Conservation (phyloP, 2,113 vertebrate species). For the Strix uralensis region DNA sequence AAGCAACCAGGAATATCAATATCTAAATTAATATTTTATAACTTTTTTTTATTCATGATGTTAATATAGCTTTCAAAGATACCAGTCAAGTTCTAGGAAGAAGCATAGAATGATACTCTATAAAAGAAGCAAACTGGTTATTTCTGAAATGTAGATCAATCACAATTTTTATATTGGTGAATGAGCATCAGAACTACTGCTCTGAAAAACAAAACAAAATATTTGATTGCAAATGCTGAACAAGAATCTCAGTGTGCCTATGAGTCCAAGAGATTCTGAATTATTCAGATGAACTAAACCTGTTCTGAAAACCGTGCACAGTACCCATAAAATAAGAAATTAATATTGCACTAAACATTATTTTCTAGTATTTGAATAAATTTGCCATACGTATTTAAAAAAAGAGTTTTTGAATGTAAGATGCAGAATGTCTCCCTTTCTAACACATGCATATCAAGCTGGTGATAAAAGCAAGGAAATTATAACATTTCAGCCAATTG, state of each 20-base stretch:
- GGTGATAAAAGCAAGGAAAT: background rate
- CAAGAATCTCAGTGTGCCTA: background rate
- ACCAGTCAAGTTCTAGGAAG: background rate
- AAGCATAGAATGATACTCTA: background rate
- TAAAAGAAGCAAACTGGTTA: background rate
- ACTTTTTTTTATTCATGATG: background rate
- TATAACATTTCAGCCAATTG: accelerated
- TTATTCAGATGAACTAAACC: background rate
- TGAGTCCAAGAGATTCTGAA: background rate
- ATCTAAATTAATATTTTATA: background rate
- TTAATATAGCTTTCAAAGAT: background rate
- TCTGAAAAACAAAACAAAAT: background rate
- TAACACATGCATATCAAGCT: background rate
- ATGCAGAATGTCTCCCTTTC: background rate
- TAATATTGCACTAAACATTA: background rate
- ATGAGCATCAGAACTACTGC: background rate
- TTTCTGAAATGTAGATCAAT: background rate
- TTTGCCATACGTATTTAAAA: background rate
- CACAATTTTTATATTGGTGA: background rate
- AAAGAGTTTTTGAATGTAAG: background rate
- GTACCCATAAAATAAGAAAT: background rate
- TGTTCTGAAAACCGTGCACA: background rate
- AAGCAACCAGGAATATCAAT: background rate
- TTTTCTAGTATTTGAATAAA: background rate
- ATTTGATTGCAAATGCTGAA: background rate